Conservation (phyloP, 2,888 invertebrate genomes). For the Apoda limacodes region DNA sequence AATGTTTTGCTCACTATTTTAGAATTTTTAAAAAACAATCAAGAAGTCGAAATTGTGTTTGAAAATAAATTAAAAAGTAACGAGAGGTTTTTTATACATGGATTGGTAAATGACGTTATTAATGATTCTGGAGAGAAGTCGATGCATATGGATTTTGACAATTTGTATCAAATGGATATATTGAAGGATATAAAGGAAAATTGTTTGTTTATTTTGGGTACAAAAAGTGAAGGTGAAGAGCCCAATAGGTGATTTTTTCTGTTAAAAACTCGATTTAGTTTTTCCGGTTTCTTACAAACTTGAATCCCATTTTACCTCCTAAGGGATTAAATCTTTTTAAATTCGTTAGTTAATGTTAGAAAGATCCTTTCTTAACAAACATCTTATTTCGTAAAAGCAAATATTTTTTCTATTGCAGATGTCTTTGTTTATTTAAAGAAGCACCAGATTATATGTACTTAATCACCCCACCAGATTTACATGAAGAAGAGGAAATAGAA, state of each 20-base stretch:
- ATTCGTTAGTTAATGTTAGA: no score
- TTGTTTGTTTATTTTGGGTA: conserved; percentile 29
- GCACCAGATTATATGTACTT: conserved; percentile 34
- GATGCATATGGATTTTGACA: conserved; percentile 15
- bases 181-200: conserved; percentile 25
- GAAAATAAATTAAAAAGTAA: conserved; percentile 23
- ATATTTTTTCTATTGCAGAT: no score
- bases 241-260: conserved; percentile 27
- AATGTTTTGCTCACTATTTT: conserved; percentile 30
- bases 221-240: conserved; percentile 27
- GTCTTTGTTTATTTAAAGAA: conserved; percentile 35
- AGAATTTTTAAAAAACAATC: conserved; percentile 39
- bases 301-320: no score
- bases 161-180: conserved; percentile 21
- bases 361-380: no score
- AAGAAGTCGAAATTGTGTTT: conserved; percentile 30
- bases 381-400: no score
- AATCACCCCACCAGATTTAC: conserved; percentile 35
- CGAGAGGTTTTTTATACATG: conserved; percentile 29
- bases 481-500: conserved; percentile 15
- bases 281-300: no score
- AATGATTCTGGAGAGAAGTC: conserved; percentile 14
- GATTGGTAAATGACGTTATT: conserved; percentile 22
- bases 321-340: no score
- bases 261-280: no score